phyloP scores from a whole-genome alignment of 2,888 invertebrate species.

The Metallyticus violacea region DNA sequence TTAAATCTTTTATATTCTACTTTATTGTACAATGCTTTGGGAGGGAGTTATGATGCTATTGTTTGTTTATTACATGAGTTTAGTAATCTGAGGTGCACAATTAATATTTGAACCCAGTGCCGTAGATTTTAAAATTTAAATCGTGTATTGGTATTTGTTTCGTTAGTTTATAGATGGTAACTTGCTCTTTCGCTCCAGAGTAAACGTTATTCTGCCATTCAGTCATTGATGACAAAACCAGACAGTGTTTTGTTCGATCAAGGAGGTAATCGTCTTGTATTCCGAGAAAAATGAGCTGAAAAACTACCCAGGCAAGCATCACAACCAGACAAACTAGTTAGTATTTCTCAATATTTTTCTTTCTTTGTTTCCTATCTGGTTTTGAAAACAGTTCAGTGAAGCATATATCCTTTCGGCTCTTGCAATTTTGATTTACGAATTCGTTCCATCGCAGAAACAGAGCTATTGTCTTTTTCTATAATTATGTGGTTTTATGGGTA shows the following conservation, averaged over 20 bases:
- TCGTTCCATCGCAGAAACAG: background rate
- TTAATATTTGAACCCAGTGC: too few species aligned
- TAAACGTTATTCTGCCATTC: background rate
- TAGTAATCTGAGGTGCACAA: too few species aligned
- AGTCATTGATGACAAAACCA: background rate
- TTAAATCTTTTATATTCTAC: too few species aligned
- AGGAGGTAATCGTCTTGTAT: background rate
- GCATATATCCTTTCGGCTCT: background rate
- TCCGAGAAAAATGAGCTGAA: background rate
- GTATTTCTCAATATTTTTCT: background rate
- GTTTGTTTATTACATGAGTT: too few species aligned
- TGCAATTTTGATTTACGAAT: background rate
- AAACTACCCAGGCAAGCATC: background rate
- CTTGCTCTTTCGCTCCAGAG: too few species aligned
- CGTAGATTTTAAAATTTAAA: too few species aligned
- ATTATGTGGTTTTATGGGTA: background rate
- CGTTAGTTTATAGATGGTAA: too few species aligned
- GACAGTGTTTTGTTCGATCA: background rate
- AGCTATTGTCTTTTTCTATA: background rate
- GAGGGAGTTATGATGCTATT: too few species aligned
- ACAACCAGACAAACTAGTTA: background rate
- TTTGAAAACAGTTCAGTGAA: background rate
- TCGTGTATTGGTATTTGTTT: too few species aligned
- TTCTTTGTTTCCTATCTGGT: background rate
- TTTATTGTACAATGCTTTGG: too few species aligned